Base-by-base conservation (phyloP, 2,888 invertebrate genomes). In the Muscina levida region DNA sequence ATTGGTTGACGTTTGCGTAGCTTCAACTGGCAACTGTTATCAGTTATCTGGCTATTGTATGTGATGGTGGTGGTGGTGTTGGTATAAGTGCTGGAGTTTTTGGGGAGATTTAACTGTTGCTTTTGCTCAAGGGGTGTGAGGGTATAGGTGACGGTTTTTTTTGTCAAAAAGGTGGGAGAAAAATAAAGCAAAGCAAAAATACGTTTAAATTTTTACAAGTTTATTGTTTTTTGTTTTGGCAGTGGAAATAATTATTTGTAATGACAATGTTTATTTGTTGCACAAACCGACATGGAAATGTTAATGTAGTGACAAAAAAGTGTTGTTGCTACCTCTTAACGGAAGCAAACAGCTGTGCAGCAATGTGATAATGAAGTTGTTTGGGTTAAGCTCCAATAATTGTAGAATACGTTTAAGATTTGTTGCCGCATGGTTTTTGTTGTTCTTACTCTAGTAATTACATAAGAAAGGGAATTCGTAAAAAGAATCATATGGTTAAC, bases 291-390 rank as follows among this genome's bases (percentile, higher is more conserved):
- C 13, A 22, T 13, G 42, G 44, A 62, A 31, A 57, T 44, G 22
- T 44, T n/a, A 13, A 42, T 62, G 48, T 19, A 17, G 19, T 62
- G 62, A 39, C 59, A 42, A 72, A 42, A 72, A 26, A 39, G 39
- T 53, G 17, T 39, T 39, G 19, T 65, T 62, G 22, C 62, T 22
- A 17, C 39, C 56, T 44, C 24, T 46, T 17, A 42, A 15, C 22
- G 42, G 13, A 2, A 22, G 15, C 11, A 8, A 8, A 13, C 48
- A 48, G 48, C 19, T 19, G 19, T 4, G 15, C 3, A 5, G 31
- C 31, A 31, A 31, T 48, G 2, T 19, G 19, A 19, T 6, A 19
- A 48, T n/a, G 19, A 48, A 19, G 4, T 48, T 19, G 48, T 19
- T n/a, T 10, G 48, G 46, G 19, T 48, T 48, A 48, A 48, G 48